Evolutionary conservation across 2,888 invertebrate genomes (phyloP).

Genomic region (Apamea anceps): DNA sequence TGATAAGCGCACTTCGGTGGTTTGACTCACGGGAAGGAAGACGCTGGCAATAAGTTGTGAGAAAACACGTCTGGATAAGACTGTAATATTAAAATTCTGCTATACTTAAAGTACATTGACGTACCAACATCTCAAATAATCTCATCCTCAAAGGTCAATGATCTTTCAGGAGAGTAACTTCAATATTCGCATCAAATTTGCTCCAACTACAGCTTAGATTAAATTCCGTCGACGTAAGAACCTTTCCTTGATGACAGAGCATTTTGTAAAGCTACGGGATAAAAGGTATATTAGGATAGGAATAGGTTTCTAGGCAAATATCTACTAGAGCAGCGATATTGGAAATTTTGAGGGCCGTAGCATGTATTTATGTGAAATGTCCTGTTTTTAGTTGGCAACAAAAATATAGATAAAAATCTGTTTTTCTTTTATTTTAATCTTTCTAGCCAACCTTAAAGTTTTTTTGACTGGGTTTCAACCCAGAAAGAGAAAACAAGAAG

Average conservation of each 20-base stretch:
- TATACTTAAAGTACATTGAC: not conserved
- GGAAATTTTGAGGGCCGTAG: constrained; percentile 18
- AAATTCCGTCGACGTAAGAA: constrained; percentile 59
- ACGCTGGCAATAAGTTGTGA: not conserved
- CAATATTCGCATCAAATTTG: constrained; percentile 48
- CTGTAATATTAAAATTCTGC: not conserved
- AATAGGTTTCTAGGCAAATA: constrained; percentile 58
- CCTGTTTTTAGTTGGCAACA: not conserved
- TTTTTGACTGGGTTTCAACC: no score
- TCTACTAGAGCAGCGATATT: constrained; percentile 47
- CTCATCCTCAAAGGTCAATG: constrained; percentile 23
- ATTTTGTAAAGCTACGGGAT: constrained; percentile 57
- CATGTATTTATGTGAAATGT: constrained; percentile 11
- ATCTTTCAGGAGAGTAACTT: constrained; percentile 36
- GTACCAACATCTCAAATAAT: constrained; percentile 11
- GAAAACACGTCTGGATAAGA: not conserved
- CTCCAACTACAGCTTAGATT: constrained; percentile 61
- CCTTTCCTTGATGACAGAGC: constrained; percentile 64
- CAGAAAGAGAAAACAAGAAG: no score
- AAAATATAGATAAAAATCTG: not conserved
- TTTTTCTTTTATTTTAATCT: not conserved
- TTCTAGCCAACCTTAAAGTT: not conserved
- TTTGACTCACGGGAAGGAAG: not conserved
- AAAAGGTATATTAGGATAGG: constrained; percentile 59
- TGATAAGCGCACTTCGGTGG: not conserved